A percentile compares a stretch with the other conserved stretches of the same genome.
Evolutionary conservation across 2,888 invertebrate species (phyloP).

Genomic region (Colostygia pectinataria): DNA sequence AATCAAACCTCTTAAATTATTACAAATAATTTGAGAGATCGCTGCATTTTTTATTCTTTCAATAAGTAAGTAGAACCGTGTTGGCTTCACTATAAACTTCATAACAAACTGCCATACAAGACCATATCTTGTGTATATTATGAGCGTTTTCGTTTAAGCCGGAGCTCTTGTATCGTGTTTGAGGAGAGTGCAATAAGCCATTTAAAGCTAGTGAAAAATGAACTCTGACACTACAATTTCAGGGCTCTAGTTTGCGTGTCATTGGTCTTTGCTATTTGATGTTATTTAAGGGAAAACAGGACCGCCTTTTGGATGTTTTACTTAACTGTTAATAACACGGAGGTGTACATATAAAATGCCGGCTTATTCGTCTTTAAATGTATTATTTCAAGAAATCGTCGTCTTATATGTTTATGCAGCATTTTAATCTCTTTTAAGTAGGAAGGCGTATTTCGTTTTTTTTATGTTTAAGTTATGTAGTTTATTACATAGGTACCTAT

Average conservation of each 20-base stretch:
- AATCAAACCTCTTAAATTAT: slow-evolving; percentile 69
- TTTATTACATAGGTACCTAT: no score
- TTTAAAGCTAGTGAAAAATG: slow-evolving; percentile 30
- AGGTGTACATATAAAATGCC: slow-evolving; percentile 68
- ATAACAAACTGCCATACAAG: slow-evolving; percentile 79
- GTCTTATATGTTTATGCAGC: slow-evolving; percentile 34
- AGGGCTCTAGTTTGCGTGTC: slow-evolving; percentile 42
- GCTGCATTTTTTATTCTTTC: slow-evolving; percentile 58
- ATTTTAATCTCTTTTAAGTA: background rate
- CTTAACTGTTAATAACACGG: slow-evolving; percentile 68
- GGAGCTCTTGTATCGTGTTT: slow-evolving; percentile 34
- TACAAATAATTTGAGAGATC: slow-evolving; percentile 60
- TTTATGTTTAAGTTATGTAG: no score
- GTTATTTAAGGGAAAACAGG: slow-evolving; percentile 46
- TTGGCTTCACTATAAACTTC: slow-evolving; percentile 78
- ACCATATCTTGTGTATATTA: slow-evolving; percentile 81
- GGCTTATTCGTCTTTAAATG: slow-evolving; percentile 56
- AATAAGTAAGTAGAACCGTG: slow-evolving; percentile 71
- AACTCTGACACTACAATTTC: slow-evolving; percentile 27
- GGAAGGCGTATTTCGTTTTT: no score
- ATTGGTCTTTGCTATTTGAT: slow-evolving; percentile 33
- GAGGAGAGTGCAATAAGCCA: slow-evolving; percentile 42
- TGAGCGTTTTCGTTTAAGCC: slow-evolving; percentile 79
- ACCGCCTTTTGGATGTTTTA: slow-evolving; percentile 72
- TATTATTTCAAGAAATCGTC: slow-evolving; percentile 52